Percentiles rank a stretch among this genome's conserved stretches.
Conservation (phyloP, 1,140 invertebrate species). For the Stenopsyche tienmushanensis region DNA sequence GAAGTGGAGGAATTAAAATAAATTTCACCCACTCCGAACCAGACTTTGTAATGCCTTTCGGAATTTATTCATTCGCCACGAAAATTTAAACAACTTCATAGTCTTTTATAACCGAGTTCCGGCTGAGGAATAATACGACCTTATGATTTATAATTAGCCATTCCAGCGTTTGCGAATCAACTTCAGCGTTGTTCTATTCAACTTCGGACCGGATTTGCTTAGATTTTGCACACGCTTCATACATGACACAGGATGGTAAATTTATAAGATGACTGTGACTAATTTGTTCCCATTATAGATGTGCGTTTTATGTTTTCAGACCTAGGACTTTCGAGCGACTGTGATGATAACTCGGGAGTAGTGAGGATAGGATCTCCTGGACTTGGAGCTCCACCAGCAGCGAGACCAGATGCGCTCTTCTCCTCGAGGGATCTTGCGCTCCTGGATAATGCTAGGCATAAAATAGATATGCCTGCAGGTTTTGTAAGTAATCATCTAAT, state of each 20-base stretch:
- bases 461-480: slow-evolving; percentile 42
- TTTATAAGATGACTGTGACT: background rate
- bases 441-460: slow-evolving; percentile 41
- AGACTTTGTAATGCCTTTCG: slow-evolving; percentile 27
- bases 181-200: no score
- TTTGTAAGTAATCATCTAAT: slow-evolving; percentile 43
- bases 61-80: slow-evolving; percentile 31
- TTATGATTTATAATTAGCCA: slow-evolving; percentile 37
- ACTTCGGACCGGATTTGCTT: no score
- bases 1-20: slow-evolving; percentile 36
- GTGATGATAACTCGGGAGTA: slow-evolving; percentile 40
- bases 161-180: background rate
- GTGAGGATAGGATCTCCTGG: slow-evolving; percentile 42
- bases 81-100: slow-evolving; percentile 31
- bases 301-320: slow-evolving; percentile 24
- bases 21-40: slow-evolving; percentile 15
- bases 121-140: slow-evolving; percentile 6
- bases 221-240: background rate
- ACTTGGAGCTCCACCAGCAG: slow-evolving; percentile 42
- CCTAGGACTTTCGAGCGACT: slow-evolving; percentile 23
- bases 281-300: background rate
- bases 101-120: slow-evolving; percentile 21
- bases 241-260: background rate
- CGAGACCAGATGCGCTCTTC: slow-evolving; percentile 49
- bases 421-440: slow-evolving; percentile 44